phyloP scores from a whole-genome alignment of 1,140 invertebrate genomes.

The Phymorhynchus buccinoides region DNA sequence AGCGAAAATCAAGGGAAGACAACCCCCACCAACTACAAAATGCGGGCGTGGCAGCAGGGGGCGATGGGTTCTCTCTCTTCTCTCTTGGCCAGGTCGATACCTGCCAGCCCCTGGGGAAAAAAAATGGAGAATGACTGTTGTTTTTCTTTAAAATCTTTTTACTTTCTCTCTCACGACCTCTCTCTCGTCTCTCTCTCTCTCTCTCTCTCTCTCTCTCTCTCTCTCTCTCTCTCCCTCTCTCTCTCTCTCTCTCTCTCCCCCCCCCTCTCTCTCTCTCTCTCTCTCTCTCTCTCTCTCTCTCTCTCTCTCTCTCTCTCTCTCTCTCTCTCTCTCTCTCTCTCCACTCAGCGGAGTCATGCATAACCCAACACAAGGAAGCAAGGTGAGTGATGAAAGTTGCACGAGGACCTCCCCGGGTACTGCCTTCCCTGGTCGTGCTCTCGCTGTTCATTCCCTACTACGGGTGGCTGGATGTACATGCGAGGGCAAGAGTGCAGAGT shows the following conservation, averaged over 20 bases:
- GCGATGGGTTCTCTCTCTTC: too few relatives aligned
- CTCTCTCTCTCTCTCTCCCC: not conserved
- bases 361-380: not conserved
- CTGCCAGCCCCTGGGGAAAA: not conserved
- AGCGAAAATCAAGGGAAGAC: too few relatives aligned
- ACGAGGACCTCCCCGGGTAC: not conserved
- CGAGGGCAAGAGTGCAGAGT: too few relatives aligned
- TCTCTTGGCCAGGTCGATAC: not conserved
- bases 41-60: conserved; percentile 4
- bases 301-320: not conserved
- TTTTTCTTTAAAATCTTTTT: not conserved
- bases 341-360: not conserved
- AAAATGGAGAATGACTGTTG: not conserved
- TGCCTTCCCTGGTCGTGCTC: too few relatives aligned
- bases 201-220: not conserved
- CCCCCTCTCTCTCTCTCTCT: not conserved
- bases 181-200: not conserved
- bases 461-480: too few relatives aligned
- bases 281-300: not conserved
- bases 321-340: not conserved
- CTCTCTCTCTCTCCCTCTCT: not conserved
- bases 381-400: not conserved
- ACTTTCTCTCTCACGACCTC: not conserved
- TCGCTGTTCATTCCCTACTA: too few relatives aligned
- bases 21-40: conserved; percentile 1